A percentile compares a stretch with the other conserved stretches of the same genome.
phyloP scores from a whole-genome alignment of 2,797 vertebrate genomes.

The Enteromius thamalakanensis region DNA sequence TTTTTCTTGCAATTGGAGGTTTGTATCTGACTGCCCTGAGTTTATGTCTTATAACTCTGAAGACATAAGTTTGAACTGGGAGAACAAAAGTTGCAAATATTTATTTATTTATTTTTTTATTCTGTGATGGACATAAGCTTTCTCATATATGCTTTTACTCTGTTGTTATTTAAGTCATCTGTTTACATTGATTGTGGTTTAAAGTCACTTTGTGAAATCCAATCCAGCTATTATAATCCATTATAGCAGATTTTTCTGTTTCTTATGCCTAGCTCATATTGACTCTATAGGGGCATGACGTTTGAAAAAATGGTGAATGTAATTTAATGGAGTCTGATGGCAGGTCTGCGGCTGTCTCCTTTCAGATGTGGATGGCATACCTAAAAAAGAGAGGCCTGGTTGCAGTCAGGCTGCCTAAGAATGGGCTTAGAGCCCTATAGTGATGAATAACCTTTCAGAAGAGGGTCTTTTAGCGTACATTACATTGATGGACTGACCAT shows the following conservation, averaged over 20 bases:
- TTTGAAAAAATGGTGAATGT: constrained; percentile 3
- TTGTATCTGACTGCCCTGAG: background rate
- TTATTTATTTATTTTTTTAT: background rate
- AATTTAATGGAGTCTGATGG: constrained; percentile 18
- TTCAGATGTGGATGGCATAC: constrained; percentile 9
- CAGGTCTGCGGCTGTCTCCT: background rate
- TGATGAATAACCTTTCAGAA: constrained; percentile 39
- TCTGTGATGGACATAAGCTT: background rate
- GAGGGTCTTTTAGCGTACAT: background rate
- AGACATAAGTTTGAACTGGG: background rate
- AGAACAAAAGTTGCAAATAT: background rate
- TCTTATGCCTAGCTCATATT: background rate
- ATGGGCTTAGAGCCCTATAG: background rate
- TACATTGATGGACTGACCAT: constrained; percentile 2
- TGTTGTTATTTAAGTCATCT: background rate
- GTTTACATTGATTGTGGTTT: background rate
- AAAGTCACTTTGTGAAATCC: constrained; percentile 12
- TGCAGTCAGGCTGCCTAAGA: background rate
- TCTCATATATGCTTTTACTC: background rate
- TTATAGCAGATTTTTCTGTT: background rate
- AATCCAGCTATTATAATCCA: background rate
- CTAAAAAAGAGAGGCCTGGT: constrained; percentile 16
- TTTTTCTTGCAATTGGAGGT: background rate
- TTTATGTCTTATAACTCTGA: background rate
- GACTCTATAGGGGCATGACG: background rate